Percentiles rank a stretch among this genome's conserved stretches.
phyloP scores from a whole-genome alignment of 2,888 invertebrate genomes.

The Eugnorisma glareosa region DNA sequence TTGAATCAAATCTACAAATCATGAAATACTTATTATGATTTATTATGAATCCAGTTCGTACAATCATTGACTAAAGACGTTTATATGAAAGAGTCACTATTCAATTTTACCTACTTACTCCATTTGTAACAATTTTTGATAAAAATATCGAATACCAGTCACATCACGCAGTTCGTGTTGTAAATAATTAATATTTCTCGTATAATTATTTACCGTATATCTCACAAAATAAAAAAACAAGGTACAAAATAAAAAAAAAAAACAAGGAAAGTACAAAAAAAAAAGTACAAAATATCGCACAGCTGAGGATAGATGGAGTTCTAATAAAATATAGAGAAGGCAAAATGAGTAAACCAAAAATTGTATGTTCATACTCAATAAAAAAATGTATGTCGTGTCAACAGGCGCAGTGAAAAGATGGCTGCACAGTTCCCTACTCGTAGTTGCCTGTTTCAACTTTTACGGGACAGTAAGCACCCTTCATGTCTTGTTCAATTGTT shows the following conservation, averaged over 20 bases:
- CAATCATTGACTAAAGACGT: neutral
- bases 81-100: neutral
- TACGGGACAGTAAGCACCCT: conserved; percentile 23
- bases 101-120: neutral
- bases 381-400: neutral
- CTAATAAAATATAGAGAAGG: neutral
- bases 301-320: neutral
- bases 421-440: neutral
- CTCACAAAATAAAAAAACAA: neutral
- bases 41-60: neutral
- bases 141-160: neutral
- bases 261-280: neutral
- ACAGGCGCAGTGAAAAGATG: neutral
- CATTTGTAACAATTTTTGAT: neutral
- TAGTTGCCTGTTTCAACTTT: conserved; percentile 2
- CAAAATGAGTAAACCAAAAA: neutral
- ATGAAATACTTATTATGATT: neutral
- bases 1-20: neutral
- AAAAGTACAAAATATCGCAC: conserved; percentile 9
- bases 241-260: neutral
- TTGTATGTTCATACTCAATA: conserved; percentile 9
- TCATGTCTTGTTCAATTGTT: neutral
- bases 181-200: neutral
- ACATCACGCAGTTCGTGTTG: neutral
- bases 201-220: neutral